Evolutionary conservation across 2,113 vertebrate species (phyloP).

Genomic region (Vombatus ursinus): DNA sequence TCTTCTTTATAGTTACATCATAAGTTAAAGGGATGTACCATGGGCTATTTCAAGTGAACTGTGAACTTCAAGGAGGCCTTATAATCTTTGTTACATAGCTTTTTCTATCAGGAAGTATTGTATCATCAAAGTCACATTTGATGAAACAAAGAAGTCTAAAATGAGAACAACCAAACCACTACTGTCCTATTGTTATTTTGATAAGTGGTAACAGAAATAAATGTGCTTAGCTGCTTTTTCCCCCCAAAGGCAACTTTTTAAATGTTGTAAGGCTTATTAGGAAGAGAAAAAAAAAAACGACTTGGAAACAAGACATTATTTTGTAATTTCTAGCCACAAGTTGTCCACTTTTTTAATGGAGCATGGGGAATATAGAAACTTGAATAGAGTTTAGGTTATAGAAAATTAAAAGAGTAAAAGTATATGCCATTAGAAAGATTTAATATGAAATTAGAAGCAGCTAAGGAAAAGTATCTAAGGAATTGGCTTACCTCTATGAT

Average conservation of each 20-base stretch:
- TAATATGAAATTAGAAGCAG: background rate
- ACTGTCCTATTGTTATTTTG: conserved; percentile 1
- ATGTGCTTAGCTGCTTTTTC: background rate
- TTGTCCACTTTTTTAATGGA: background rate
- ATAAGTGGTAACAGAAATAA: background rate
- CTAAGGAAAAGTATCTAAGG: conserved; percentile 3
- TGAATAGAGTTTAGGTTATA: background rate
- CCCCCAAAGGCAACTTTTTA: background rate
- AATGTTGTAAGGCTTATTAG: background rate
- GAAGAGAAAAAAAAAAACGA: background rate
- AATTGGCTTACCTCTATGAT: background rate
- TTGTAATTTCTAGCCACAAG: background rate
- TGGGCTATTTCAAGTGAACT: background rate
- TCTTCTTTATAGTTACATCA: background rate
- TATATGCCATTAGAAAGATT: background rate
- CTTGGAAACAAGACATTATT: background rate
- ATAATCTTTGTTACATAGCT: background rate
- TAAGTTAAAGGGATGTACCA: background rate
- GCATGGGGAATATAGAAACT: background rate
- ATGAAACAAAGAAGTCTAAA: background rate
- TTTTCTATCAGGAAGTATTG: too few species aligned
- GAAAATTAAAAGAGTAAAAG: conserved; percentile 26
- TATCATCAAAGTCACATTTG: background rate
- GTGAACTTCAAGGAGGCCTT: background rate
- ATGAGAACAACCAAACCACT: conserved; percentile 3